Base-by-base conservation (phyloP, 2,797 vertebrate genomes). In the Vireo griseus region DNA sequence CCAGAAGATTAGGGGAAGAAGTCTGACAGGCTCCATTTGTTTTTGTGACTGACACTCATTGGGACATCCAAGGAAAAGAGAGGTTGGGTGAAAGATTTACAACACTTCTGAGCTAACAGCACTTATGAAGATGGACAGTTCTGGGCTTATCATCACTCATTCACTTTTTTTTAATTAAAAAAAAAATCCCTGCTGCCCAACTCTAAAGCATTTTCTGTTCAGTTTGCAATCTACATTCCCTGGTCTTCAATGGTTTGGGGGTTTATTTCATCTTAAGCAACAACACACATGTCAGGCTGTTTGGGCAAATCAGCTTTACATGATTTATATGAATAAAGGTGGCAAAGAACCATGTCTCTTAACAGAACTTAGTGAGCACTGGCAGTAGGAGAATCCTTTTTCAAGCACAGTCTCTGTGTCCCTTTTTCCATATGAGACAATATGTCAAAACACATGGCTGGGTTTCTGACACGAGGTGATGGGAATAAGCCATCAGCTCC, bases 321-420 rank as follows among this genome's bases (percentile, higher is more conserved):
- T 71, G 51, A 90, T 91, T 96, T 94, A 93, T 83, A 72, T 10
- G 37, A 91, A 83, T 47, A 88, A 72, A 95, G 51, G 50, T 39
- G 31, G 63, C 66, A 93, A 96, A 88, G 37, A 89, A 48, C 61
- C 35, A 66, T 4, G 26, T 31, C 61, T 55, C 54, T 58, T 67
- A 78, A 39, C 11, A 66, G 42, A 88, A 9, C 29, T 79, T 69
- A 1, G 0, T 33, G 18, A 92, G 47, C 50, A 47, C 44, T 6
- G 42, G 33, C 29, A 85, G 50, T 45, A 45, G 72, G 72, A 86
- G 94, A 81, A 67, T 19, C 42, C 58, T 81, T 91, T 67, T 77
- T 50, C 80, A 72, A 77, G 39, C 14, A 47, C 20, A 47, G 42
- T 81, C 68, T 55, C 13, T 17, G 20, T 80, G 72, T 76, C 73